Evolutionary conservation across 1,140 invertebrate genomes (phyloP).

Genomic region (Magallana ariakensis): DNA sequence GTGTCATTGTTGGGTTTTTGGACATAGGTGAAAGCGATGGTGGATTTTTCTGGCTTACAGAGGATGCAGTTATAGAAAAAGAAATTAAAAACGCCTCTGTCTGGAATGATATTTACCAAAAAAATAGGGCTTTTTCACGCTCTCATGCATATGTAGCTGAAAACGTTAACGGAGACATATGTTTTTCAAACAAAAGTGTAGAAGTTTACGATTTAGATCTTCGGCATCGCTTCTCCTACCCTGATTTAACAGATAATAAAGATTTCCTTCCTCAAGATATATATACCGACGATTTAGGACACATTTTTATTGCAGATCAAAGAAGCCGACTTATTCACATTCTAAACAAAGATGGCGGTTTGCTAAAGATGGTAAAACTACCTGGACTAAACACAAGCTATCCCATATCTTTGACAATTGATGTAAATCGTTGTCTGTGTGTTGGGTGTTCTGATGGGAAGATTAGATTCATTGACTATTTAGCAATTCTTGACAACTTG

Average conservation of each 20-base stretch:
- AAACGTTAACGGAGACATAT: slow-evolving; percentile 1
- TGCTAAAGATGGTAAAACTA: neutral
- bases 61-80: neutral
- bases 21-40: neutral
- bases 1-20: neutral
- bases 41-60: neutral
- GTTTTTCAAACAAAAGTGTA: neutral
- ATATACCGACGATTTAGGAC: neutral
- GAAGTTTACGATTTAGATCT: neutral
- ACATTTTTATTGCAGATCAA: neutral
- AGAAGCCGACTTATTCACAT: neutral
- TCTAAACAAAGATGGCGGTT: neutral
- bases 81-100: neutral
- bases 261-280: neutral
- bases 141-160: neutral
- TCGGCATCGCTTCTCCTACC: neutral
- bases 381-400: neutral
- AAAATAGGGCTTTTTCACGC: too few relatives aligned
- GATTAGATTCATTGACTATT: neutral
- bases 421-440: neutral
- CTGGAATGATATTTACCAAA: too few relatives aligned
- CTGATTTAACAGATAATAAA: neutral
- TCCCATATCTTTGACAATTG: neutral
- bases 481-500: too few relatives aligned
- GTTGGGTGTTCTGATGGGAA: neutral